Evolutionary conservation across 64 coral and sea anemone species (phyloP), one percentile per base, ranked within the genome.

Genomic region (Stylophora pistillata): DNA sequence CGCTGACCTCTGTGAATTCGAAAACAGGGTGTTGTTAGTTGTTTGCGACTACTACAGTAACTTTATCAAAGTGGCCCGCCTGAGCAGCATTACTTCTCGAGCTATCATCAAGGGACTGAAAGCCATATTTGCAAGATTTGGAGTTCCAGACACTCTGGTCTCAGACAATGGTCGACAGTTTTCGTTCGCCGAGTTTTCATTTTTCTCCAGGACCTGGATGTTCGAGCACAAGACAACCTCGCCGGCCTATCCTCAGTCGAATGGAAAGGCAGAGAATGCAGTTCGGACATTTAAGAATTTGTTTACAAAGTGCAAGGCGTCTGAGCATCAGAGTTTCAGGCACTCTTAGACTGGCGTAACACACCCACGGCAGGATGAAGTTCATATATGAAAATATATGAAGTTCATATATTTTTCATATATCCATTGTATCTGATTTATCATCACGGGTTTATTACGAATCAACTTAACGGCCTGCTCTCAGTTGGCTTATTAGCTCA

Each of bases 91-190:
- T n/a, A n/a, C n/a, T n/a, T n/a, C n/a, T n/a, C n/a, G n/a, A n/a
- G n/a, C n/a, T n/a, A n/a, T n/a, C n/a, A n/a, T n/a, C n/a, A n/a
- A n/a, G n/a, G n/a, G n/a, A n/a, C n/a, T n/a, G n/a, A n/a, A n/a
- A n/a, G n/a, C n/a, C n/a, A n/a, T n/a, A n/a, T n/a, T n/a, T n/a
- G 75, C 74, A 12, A 65, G 32, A 76, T 66, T 68, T 69, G 74
- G 60, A 3, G 60, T 78, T 5, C 75, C 60, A 0, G 56, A 78
- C 15, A 55, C 74, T 14, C 74, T 88, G 14, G 18, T 77, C 55
- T 77, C 54, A 3, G 74, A 88, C 55, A 88, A 89, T 28, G n/a
- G n/a, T n/a, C n/a, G n/a, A n/a, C n/a, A n/a, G 74, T 32, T 86
- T 25, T 52, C 32, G 10, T 76, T 74, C 14, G 55, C 72, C 15